Percentiles rank a stretch among this genome's conserved stretches.
Evolutionary conservation across 2,888 invertebrate species (phyloP).

Genomic region (Mechanitis mazaeus): DNA sequence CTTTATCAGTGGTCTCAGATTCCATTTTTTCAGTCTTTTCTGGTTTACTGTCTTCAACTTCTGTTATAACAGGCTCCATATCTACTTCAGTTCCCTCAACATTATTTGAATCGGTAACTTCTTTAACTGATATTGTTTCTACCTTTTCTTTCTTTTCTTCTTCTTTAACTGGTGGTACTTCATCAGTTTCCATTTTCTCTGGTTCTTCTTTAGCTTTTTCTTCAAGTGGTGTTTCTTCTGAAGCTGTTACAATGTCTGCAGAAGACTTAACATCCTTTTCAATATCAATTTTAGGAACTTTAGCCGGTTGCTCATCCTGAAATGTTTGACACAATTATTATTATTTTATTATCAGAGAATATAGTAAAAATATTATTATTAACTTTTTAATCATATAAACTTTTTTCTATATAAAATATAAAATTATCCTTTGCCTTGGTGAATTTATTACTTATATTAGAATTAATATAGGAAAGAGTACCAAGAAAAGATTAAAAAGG

Average conservation of each 20-base stretch:
- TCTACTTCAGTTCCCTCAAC: constrained; percentile 40
- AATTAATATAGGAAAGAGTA: too few relatives aligned
- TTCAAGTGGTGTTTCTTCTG: constrained; percentile 20
- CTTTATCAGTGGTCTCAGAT: constrained; percentile 30
- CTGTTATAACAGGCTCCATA: constrained; percentile 42
- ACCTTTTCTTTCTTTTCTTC: constrained; percentile 27
- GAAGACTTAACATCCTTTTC: constrained; percentile 49
- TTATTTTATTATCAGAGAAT: too few relatives aligned
- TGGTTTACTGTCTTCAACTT: constrained; percentile 39
- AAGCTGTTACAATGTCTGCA: constrained; percentile 32
- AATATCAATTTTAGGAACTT: constrained; percentile 72
- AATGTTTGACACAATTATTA: constrained; percentile 23
- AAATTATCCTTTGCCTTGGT: too few relatives aligned
- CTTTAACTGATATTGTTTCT: constrained; percentile 29
- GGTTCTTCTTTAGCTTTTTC: constrained; percentile 31
- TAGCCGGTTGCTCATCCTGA: constrained; percentile 67
- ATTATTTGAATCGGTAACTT: constrained; percentile 42
- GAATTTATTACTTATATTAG: too few relatives aligned
- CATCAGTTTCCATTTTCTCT: constrained; percentile 54
- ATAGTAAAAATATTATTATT: too few relatives aligned
- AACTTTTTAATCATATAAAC: too few relatives aligned
- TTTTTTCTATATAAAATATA: too few relatives aligned
- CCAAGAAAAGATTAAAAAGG: too few relatives aligned
- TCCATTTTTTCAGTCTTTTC: constrained; percentile 52
- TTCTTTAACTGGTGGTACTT: constrained; percentile 31